Evolutionary conservation across 2,113 vertebrate genomes (phyloP).

Genomic region (Melanocharis versteri): DNA sequence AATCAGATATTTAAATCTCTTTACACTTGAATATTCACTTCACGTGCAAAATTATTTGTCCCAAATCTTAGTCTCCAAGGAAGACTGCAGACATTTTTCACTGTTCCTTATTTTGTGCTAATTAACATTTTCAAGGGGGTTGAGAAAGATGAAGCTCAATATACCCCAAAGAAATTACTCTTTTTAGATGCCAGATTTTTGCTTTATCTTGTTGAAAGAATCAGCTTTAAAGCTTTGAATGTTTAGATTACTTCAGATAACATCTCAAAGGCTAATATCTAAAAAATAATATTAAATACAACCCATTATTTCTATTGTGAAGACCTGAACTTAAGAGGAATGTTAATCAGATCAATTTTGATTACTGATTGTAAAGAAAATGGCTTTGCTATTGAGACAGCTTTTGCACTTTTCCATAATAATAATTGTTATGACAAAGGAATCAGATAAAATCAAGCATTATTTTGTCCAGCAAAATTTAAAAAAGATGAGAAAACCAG

Average conservation of each 20-base stretch:
- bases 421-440: background rate
- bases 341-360: constrained; percentile 20
- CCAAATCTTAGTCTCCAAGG: constrained; percentile 67
- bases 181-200: constrained; percentile 39
- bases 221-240: constrained; percentile 44
- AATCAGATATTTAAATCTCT: constrained; percentile 86
- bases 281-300: background rate
- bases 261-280: constrained; percentile 28
- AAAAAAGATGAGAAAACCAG: background rate
- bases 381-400: background rate
- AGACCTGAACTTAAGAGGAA: background rate
- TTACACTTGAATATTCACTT: constrained; percentile 70
- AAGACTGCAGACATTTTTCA: constrained; percentile 61
- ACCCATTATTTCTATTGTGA: background rate
- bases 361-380: background rate
- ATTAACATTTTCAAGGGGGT: constrained; percentile 72
- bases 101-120: constrained; percentile 73
- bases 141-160: constrained; percentile 9
- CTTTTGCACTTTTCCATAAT: background rate
- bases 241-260: constrained; percentile 36
- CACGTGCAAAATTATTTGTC: constrained; percentile 67
- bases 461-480: background rate
- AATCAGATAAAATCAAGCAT: background rate
- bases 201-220: constrained; percentile 53
- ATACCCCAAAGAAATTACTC: constrained; percentile 53